Evolutionary conservation across 1,140 invertebrate species (phyloP).

Genomic region (Theocolax elegans): DNA sequence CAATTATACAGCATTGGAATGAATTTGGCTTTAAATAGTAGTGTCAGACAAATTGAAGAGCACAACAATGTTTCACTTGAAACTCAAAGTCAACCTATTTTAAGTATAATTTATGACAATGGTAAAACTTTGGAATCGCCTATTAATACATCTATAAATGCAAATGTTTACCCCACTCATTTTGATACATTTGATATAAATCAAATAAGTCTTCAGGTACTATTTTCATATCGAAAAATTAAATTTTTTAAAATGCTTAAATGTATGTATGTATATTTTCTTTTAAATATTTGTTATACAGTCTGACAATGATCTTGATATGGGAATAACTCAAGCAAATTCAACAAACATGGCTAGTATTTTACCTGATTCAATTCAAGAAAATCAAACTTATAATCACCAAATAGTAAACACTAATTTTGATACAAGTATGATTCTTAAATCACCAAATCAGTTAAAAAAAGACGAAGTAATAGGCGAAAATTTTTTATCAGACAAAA

Average conservation of each 20-base stretch:
- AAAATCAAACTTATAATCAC: constrained; percentile 42
- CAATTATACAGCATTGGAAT: constrained; percentile 61
- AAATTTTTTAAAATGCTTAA: constrained; percentile 2
- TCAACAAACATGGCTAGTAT: constrained; percentile 57
- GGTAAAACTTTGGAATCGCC: constrained; percentile 49
- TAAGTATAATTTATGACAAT: constrained; percentile 60
- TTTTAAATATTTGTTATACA: constrained; percentile 36
- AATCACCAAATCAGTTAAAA: constrained; percentile 37
- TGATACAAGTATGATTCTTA: not conserved
- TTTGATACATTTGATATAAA: constrained; percentile 59
- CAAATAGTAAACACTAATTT: not conserved
- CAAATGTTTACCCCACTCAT: constrained; percentile 51
- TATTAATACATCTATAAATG: constrained; percentile 32
- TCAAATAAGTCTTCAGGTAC: constrained; percentile 56
- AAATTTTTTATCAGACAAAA: no score
- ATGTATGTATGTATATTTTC: no score
- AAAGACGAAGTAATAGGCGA: constrained; percentile 40
- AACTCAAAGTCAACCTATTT: constrained; percentile 47
- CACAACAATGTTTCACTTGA: constrained; percentile 38
- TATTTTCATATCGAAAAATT: not conserved
- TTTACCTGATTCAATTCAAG: constrained; percentile 56
- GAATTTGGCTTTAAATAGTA: constrained; percentile 49
- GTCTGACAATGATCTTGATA: constrained; percentile 53
- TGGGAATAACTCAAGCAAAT: constrained; percentile 51
- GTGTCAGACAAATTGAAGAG: constrained; percentile 44